Evolutionary conservation across 1,140 invertebrate species (phyloP), one percentile per base, ranked within the genome.

Genomic region (Marisa cornuarietis): DNA sequence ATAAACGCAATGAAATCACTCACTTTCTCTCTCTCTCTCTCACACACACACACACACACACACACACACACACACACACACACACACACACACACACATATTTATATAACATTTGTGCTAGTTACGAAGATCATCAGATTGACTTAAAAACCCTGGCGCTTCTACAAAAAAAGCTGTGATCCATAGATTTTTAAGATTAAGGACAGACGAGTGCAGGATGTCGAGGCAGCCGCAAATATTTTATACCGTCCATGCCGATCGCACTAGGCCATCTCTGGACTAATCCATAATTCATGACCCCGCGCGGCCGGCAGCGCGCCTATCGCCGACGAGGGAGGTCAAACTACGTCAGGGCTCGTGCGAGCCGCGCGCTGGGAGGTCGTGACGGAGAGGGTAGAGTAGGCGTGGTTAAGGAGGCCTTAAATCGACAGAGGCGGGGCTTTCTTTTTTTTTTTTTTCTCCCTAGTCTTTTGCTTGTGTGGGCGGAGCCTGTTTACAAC

Each of bases 251-350:
- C 65, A 68, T n/a, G n/a, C n/a, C 11, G 26, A 24, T 68, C 65
- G 65, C 65, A 68, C 65, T 68, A 31, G n/a, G 65, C 22, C 22
- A 68, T 31, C 65, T 68, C 65, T 11, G 22, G 11, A 0, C 65
- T 68, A 6, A 6, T 68, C 65, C 65, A 68, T 68, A 68, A 68
- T 68, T 68, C 65, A 68, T 68, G 22, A 63, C 18, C 65, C 22
- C 65, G 22, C 2, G 65, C 65, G 22, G 11, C 65, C 22, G 22
- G 11, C 22, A 68, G 14, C 22, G 65, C 65, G 11, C n/a, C n/a
- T n/a, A n/a, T 31, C 26, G 65, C 65, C 26, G 11, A 58, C 54
- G 54, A 58, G 65, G 65, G 65, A 68, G 26, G 65, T n/a, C 65
- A 24, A 31, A 13, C n/a, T n/a, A 14, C 65, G 65, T 68, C 65